These are phyloP conservation scores for Sycophaga agraensis DNA, from an alignment of 1,140 invertebrate genomes.

Conservation along the genomic window DNA sequence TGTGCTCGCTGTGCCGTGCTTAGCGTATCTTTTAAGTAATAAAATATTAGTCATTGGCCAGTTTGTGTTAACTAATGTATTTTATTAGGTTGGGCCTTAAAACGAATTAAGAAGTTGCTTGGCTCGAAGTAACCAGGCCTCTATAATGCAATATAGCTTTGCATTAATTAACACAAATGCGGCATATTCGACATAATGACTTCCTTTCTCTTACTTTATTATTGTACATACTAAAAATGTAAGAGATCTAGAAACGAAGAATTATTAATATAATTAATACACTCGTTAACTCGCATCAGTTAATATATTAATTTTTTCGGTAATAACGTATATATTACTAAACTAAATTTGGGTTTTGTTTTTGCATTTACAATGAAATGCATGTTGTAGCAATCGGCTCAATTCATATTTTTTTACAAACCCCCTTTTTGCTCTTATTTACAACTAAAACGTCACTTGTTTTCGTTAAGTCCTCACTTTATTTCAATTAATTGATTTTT, in stretches of 20 bases:
- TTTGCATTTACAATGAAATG: constrained; percentile 16
- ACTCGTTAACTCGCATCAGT: constrained; percentile 40
- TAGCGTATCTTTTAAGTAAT: constrained; percentile 30
- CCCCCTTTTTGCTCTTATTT: constrained; percentile 23
- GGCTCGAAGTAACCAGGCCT: not conserved
- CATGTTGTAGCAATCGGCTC: constrained; percentile 4
- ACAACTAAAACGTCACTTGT: constrained; percentile 30
- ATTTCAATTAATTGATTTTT: constrained; percentile 26
- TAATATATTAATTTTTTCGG: constrained; percentile 36
- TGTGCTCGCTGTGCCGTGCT: constrained; percentile 16
- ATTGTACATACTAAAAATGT: constrained; percentile 35
- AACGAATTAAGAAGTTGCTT: not conserved
- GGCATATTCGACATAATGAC: constrained; percentile 16
- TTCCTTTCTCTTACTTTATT: constrained; percentile 5
- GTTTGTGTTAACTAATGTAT: constrained; percentile 37
- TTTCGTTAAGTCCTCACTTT: not conserved
- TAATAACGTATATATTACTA: constrained; percentile 28
- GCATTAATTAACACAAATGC: constrained; percentile 37
- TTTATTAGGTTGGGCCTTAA: not conserved
- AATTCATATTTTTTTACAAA: constrained; percentile 32
- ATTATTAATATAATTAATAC: constrained; percentile 35
- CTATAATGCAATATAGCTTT: not conserved
- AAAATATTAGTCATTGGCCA: constrained; percentile 35
- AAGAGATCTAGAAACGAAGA: constrained; percentile 25
- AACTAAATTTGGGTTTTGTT: constrained; percentile 26